Evolutionary conservation across 2,113 vertebrate species (phyloP).

Genomic region (Tragelaphus buxtoni): DNA sequence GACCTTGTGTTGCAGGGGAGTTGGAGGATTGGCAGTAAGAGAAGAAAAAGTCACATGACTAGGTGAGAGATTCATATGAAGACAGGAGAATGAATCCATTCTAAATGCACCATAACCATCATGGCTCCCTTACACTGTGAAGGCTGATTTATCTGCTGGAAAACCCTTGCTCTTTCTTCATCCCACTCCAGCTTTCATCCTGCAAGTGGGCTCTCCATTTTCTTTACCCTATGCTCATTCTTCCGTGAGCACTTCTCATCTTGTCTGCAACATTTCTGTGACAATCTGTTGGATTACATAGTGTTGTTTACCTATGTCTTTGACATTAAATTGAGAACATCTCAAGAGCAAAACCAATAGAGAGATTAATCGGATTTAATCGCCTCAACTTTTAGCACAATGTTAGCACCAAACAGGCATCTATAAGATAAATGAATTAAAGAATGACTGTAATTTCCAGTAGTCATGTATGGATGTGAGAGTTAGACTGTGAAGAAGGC

Average conservation of each 20-base stretch:
- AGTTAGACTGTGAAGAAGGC: too few relatives aligned
- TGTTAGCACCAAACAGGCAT: background rate
- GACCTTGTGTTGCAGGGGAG: background rate
- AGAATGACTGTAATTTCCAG: background rate
- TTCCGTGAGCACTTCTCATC: background rate
- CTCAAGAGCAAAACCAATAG: background rate
- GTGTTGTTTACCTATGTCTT: background rate
- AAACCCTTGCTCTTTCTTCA: background rate
- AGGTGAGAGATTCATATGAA: background rate
- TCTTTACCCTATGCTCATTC: background rate
- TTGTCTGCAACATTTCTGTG: background rate
- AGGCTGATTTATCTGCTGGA: background rate
- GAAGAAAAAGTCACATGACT: background rate
- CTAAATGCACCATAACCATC: background rate
- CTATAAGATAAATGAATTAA: conserved; percentile 4
- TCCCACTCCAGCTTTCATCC: background rate
- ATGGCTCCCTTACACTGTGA: background rate
- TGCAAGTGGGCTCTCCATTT: background rate
- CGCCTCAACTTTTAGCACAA: background rate
- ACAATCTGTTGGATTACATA: background rate
- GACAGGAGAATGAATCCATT: background rate
- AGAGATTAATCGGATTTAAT: background rate
- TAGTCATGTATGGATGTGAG: too few relatives aligned
- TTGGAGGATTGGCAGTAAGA: background rate
- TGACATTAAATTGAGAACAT: background rate